Base-by-base conservation (phyloP, 2,797 vertebrate species). In the Botia kubotai region DNA sequence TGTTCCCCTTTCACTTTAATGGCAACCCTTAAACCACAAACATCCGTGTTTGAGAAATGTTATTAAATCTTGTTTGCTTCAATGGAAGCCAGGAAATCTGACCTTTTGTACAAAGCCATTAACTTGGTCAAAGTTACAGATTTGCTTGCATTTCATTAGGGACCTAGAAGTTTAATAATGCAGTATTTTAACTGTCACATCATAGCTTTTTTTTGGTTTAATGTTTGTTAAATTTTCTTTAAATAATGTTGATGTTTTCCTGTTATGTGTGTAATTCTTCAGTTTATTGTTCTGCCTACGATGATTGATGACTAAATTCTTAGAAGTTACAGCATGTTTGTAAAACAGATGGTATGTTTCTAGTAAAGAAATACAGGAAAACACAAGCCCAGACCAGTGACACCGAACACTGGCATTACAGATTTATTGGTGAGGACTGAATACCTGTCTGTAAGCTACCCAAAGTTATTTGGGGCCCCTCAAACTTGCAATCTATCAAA, bases 401-500 rank as follows among this genome's bases (percentile, higher is more conserved):
- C 85, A 76, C 67, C 86, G 82, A 87, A 82, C 57, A 55, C 80
- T 83, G 81, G 67, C 69, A 52, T 70, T 73, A 39, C 52, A 73
- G 78, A 43, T 91, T 89, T 85, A 83, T 46, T 17, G 46, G 17
- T 76, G 67, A 26, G 68, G 72, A 73, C 57, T 33, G 21, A 63
- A 75, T 52, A 78, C 60, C 8, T 36, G 36, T 19, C 43, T 72
- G 62, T 77, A 36, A 87, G 77, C 79, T 63, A 80, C 13, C 12
- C 70, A 52, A n/a, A 17, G 58, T 85, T 87, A 84, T 86, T 1
- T 5, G 84, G 84, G 86, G 36, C 63, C 58, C 29, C 72, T 86
- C 79, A 86, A 75, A 86, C 58, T 72, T 26, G 66, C 53, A 80
- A 83, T 78, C 74, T 83, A 86, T 90, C 80, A 85, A 55, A 72